Evolutionary conservation across 2,888 invertebrate genomes (phyloP).

Genomic region (Diadegma fenestrale): DNA sequence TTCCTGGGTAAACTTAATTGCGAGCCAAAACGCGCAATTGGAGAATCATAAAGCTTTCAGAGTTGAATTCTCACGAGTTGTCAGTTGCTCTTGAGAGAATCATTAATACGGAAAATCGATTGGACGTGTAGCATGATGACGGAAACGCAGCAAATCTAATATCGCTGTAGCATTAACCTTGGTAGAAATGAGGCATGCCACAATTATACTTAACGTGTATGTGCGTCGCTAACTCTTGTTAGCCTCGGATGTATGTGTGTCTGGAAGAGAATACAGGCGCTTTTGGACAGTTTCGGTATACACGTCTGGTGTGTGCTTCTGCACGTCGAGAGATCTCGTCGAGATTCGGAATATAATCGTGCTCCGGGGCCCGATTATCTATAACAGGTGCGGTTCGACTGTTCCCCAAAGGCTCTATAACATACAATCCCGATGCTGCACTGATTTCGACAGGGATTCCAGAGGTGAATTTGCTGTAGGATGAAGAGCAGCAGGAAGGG

Average conservation of each 20-base stretch:
- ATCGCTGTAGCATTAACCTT: conserved; percentile 17
- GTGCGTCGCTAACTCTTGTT: neutral
- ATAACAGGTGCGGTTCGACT: conserved; percentile 67
- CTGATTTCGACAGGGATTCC: conserved; percentile 64
- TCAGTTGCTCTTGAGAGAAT: neutral
- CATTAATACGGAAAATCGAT: conserved; percentile 15
- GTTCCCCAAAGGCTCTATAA: conserved; percentile 67
- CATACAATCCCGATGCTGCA: conserved; percentile 64
- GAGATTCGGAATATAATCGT: conserved; percentile 67
- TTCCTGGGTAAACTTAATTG: neutral
- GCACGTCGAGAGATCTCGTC: conserved; percentile 53
- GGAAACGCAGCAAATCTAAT: conserved; percentile 39
- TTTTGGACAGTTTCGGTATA: conserved; percentile 40
- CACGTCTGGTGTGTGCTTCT: conserved; percentile 41
- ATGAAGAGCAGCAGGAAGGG: conserved; percentile 23
- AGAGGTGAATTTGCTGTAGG: conserved; percentile 14
- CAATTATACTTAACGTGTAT: conserved; percentile 3
- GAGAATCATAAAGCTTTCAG: conserved; percentile 11
- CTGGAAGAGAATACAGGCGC: conserved; percentile 29
- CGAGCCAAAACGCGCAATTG: neutral
- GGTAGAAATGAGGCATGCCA: conserved; percentile 15
- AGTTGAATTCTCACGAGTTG: conserved; percentile 9
- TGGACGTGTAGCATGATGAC: conserved; percentile 29
- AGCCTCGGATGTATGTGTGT: neutral
- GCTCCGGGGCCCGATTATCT: conserved; percentile 68